A percentile compares a stretch with the other conserved stretches of the same genome.
Conservation (phyloP, 1,140 invertebrate species). For the Drosophila truncata region DNA sequence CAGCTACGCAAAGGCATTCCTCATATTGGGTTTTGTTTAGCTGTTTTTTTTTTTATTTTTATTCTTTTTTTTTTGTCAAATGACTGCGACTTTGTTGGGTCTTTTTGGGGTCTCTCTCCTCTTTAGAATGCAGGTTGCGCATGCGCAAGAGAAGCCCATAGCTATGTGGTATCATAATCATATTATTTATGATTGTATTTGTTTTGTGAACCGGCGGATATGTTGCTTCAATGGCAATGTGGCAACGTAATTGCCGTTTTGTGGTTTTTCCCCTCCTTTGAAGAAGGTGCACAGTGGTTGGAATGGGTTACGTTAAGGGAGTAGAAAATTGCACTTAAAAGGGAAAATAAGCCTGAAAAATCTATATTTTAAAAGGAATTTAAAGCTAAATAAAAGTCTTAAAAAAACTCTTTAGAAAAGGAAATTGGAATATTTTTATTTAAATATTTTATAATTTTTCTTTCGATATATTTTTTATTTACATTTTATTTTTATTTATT, state of each 20-base stretch:
- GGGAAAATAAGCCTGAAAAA: neutral
- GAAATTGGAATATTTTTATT: no score
- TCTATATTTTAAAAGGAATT: neutral
- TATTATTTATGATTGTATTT: conserved; percentile 82
- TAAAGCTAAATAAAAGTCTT: neutral
- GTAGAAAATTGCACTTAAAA: neutral
- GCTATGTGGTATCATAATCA: conserved; percentile 75
- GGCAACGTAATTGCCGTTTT: conserved; percentile 57
- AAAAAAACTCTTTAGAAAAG: neutral
- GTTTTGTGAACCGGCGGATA: conserved; percentile 50
- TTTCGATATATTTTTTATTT: no score
- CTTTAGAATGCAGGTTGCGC: conserved; percentile 64
- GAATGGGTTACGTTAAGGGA: neutral
- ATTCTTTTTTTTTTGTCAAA: conserved; percentile 52
- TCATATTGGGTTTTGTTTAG: conserved; percentile 23
- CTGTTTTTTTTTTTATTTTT: conserved; percentile 1
- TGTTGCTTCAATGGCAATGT: conserved; percentile 36
- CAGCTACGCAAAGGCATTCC: conserved; percentile 47
- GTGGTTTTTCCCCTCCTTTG: conserved; percentile 29
- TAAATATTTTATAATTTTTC: no score
- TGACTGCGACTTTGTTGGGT: conserved; percentile 34
- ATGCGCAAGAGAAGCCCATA: conserved; percentile 16
- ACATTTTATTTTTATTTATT: no score
- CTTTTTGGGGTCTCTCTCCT: conserved; percentile 34
- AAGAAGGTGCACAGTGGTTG: conserved; percentile 2